Percentiles rank a stretch among this genome's conserved stretches.
Evolutionary conservation across 2,113 vertebrate species (phyloP).

Genomic region (Kryptolebias marmoratus): DNA sequence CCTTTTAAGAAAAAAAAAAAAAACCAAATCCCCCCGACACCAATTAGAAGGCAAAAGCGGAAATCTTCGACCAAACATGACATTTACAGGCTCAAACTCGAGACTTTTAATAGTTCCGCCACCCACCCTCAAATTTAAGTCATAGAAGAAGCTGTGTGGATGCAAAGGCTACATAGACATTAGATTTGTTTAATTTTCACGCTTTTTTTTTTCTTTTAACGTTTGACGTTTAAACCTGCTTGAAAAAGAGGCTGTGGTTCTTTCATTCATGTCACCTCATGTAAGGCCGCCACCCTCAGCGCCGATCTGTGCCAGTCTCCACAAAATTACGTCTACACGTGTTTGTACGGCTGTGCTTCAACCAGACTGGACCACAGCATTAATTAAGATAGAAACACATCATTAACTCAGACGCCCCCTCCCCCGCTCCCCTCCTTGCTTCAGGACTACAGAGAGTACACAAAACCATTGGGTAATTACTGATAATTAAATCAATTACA

Average conservation of each 20-base stretch:
- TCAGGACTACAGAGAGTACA: constrained; percentile 79
- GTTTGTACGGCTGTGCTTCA: constrained; percentile 73
- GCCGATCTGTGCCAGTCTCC: constrained; percentile 60
- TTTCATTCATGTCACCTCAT: constrained; percentile 43
- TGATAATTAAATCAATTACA: constrained; percentile 97
- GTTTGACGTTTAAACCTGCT: constrained; percentile 20
- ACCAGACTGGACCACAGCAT: constrained; percentile 74
- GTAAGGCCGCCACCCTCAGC: constrained; percentile 66
- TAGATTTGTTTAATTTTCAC: constrained; percentile 7
- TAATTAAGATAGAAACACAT: constrained; percentile 85
- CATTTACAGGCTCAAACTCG: constrained; percentile 76
- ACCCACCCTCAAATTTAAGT: constrained; percentile 20
- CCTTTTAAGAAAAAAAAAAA: constrained; percentile 44
- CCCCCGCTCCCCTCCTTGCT: constrained; percentile 52
- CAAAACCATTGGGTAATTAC: constrained; percentile 90
- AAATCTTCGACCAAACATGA: constrained; percentile 80
- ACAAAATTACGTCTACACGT: constrained; percentile 76
- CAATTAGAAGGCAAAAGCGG: constrained; percentile 80
- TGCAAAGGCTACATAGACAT: constrained; percentile 21
- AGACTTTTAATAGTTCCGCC: constrained; percentile 57
- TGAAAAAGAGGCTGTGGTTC: constrained; percentile 5
- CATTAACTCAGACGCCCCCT: constrained; percentile 78
- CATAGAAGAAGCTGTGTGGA: constrained; percentile 31
- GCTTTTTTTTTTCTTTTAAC: constrained; percentile 1
- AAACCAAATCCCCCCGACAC: constrained; percentile 73